These are phyloP conservation scores for Cephus cinctus DNA, from an alignment of 1,140 invertebrate species.

Conservation along the genomic window DNA sequence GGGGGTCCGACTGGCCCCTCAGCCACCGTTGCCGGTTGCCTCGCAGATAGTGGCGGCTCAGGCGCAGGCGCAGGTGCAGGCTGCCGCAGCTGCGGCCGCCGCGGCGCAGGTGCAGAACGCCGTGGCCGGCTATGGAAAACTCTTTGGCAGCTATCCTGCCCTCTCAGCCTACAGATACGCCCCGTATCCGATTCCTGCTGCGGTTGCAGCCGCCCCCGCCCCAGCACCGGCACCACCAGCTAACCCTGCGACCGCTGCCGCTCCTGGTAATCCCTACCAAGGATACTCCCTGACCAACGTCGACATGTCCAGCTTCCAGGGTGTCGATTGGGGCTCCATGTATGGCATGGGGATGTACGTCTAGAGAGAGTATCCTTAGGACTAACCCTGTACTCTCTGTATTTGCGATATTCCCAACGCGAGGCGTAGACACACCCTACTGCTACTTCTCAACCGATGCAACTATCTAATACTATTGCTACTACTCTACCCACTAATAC, in stretches of 20 bases:
- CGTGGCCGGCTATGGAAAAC: constrained; percentile 68
- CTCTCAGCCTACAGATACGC: constrained; percentile 72
- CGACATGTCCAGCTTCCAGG: constrained; percentile 88
- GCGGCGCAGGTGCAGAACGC: constrained; percentile 64
- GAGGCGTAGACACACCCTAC: background rate
- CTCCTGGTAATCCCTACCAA: constrained; percentile 71
- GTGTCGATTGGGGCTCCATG: constrained; percentile 86
- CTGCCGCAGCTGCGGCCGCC: constrained; percentile 59
- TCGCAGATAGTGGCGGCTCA: constrained; percentile 57
- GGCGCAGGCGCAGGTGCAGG: constrained; percentile 60
- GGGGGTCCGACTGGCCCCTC: constrained; percentile 64
- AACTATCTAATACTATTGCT: background rate
- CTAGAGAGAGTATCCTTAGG: too few relatives aligned
- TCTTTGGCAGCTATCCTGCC: constrained; percentile 60
- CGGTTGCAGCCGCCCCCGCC: constrained; percentile 44
- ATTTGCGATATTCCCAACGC: constrained; percentile 1
- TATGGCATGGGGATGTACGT: constrained; percentile 90
- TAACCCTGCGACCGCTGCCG: constrained; percentile 58
- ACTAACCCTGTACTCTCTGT: too few relatives aligned
- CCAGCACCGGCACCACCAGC: constrained; percentile 55
- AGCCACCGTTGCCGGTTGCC: constrained; percentile 56
- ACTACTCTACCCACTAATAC: background rate
- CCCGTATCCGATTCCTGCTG: constrained; percentile 66
- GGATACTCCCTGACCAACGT: constrained; percentile 83
- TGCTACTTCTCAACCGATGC: background rate